These are phyloP conservation scores for Drosophila meridionalis DNA, from an alignment of 2,888 invertebrate genomes.

Conservation along the genomic window DNA sequence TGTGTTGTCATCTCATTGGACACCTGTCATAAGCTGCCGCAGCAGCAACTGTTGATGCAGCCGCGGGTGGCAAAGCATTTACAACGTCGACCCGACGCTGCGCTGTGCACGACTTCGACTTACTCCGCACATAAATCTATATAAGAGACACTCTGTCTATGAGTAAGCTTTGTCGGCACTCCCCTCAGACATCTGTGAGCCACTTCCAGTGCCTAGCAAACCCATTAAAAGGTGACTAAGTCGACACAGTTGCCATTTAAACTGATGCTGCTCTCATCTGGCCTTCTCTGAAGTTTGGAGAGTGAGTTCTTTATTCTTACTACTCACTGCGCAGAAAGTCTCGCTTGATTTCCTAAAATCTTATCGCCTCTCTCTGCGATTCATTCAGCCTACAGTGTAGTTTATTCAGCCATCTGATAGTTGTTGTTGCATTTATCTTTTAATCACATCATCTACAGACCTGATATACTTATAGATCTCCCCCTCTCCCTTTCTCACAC, in stretches of 20 bases:
- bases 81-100: neutral
- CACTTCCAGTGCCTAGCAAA: neutral
- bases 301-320: neutral
- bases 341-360: neutral
- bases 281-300: neutral
- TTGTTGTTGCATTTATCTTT: neutral
- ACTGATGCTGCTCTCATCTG: neutral
- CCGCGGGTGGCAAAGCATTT: slow-evolving; percentile 40
- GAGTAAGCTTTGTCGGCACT: slow-evolving; percentile 1
- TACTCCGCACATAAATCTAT: slow-evolving; percentile 2
- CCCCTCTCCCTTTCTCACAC: neutral
- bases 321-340: neutral
- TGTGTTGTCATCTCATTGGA: slow-evolving; percentile 56
- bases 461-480: neutral
- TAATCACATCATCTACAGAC: neutral
- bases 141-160: neutral
- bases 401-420: neutral
- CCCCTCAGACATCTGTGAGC: neutral
- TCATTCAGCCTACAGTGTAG: neutral
- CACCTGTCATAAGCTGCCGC: slow-evolving; percentile 44
- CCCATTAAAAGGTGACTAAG: slow-evolving; percentile 10
- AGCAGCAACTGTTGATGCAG: slow-evolving; percentile 24
- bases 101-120: slow-evolving; percentile 11
- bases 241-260: neutral
- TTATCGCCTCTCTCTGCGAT: neutral